These are phyloP conservation scores for Thymelicus sylvestris DNA, from an alignment of 2,888 invertebrate species.

Conservation along the genomic window DNA sequence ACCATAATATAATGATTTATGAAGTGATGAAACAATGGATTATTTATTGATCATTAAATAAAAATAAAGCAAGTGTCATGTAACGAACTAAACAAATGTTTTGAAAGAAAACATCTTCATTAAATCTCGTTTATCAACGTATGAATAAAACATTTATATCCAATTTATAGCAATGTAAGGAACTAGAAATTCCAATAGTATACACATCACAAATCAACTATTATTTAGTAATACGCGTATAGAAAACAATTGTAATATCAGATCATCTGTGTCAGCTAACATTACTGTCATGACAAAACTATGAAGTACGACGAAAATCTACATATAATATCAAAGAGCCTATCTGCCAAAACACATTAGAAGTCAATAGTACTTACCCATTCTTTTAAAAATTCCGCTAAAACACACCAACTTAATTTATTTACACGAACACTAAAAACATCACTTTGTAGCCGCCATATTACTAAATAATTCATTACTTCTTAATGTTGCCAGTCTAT, in stretches of 20 bases:
- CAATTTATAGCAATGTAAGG: neutral
- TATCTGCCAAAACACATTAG: neutral
- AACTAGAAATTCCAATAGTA: neutral
- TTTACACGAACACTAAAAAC: constrained; percentile 71
- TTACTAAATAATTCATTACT: constrained; percentile 52
- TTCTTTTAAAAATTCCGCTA: constrained; percentile 51
- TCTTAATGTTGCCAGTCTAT: constrained; percentile 43
- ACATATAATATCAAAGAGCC: neutral
- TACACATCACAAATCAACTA: neutral
- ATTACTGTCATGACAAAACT: constrained; percentile 6
- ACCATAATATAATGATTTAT: neutral
- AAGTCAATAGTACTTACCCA: constrained; percentile 63
- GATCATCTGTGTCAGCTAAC: constrained; percentile 9
- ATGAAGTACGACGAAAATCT: neutral
- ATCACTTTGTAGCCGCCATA: constrained; percentile 73
- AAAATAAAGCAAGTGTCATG: neutral
- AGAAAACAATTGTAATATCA: constrained; percentile 17
- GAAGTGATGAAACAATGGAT: neutral
- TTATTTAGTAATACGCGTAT: neutral
- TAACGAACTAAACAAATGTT: neutral
- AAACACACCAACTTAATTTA: constrained; percentile 55
- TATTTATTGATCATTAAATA: neutral
- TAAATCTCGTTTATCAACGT: neutral
- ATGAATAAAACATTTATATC: neutral
- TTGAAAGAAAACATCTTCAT: neutral